A percentile compares a stretch with the other conserved stretches of the same genome.
These are phyloP conservation scores for Leptinotarsa texana DNA, from an alignment of 1,140 invertebrate genomes.

Conservation along the genomic window DNA sequence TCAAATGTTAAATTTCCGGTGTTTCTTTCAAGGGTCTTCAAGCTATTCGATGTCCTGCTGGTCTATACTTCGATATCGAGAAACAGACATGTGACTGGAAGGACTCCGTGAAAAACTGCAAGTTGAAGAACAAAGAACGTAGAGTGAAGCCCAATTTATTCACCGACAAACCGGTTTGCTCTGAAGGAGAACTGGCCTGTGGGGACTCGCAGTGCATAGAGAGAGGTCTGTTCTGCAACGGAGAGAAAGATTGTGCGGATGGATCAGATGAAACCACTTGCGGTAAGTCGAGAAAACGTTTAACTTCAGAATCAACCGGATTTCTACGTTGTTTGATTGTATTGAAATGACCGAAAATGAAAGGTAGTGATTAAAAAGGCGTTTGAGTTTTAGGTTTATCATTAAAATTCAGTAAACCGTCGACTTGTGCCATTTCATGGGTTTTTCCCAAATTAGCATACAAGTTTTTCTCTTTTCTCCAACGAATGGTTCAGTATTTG, in stretches of 20 bases:
- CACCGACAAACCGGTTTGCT: constrained; percentile 90
- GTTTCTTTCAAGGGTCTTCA: constrained; percentile 73
- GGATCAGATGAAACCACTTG: constrained; percentile 91
- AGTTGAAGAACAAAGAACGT: constrained; percentile 86
- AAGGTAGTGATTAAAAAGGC: too few species aligned
- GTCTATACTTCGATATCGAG: constrained; percentile 92
- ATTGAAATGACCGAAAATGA: too few species aligned
- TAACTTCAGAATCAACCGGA: too few species aligned
- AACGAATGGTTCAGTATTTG: too few species aligned
- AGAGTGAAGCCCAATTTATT: constrained; percentile 86
- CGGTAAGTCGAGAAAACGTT: constrained; percentile 65
- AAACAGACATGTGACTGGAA: constrained; percentile 97
- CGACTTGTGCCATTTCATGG: too few species aligned
- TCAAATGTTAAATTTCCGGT: too few species aligned
- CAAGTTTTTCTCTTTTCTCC: too few species aligned
- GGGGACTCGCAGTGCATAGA: constrained; percentile 86
- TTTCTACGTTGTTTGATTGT: too few species aligned
- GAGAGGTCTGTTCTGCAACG: constrained; percentile 91
- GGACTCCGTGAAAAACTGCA: constrained; percentile 90
- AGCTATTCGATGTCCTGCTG: constrained; percentile 90
- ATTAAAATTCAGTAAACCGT: too few species aligned
- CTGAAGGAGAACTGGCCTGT: constrained; percentile 83
- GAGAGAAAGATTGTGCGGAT: constrained; percentile 86
- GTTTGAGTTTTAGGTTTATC: too few species aligned
- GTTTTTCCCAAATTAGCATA: too few species aligned